Percentiles rank a stretch among this genome's conserved stretches.
Evolutionary conservation across 2,888 invertebrate genomes (phyloP).

Genomic region (Metalampra italica): DNA sequence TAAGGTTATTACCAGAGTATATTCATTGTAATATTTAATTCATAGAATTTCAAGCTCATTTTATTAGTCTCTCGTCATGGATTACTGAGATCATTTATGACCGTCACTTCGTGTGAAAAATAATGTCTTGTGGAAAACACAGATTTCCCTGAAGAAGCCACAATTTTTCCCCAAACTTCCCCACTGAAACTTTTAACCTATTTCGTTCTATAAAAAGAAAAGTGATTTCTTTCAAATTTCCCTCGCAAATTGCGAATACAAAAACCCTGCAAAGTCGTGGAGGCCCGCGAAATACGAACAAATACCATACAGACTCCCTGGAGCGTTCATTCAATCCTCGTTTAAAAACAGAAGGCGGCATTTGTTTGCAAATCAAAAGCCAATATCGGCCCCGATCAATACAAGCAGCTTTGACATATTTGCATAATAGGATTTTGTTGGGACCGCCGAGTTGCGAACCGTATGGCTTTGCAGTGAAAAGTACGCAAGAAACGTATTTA

Average conservation of each 20-base stretch:
- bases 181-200: too few species aligned
- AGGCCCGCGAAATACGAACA: neutral
- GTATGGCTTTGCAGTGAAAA: constrained; percentile 4
- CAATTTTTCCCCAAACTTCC: too few species aligned
- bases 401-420: constrained; percentile 66
- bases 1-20: too few species aligned
- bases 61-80: too few species aligned
- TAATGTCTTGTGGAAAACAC: too few species aligned
- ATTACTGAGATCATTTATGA: too few species aligned
- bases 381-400: constrained; percentile 68
- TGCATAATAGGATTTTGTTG: constrained; percentile 70
- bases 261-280: too few species aligned
- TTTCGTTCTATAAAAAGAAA: neutral
- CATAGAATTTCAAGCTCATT: too few species aligned
- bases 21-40: too few species aligned
- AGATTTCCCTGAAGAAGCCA: too few species aligned
- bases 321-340: constrained; percentile 33
- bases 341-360: constrained; percentile 61
- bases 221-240: neutral
- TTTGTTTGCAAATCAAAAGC: constrained; percentile 74
- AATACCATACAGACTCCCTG: neutral
- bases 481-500: constrained; percentile 6
- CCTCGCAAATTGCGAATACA: neutral
- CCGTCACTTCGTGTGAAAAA: too few species aligned
- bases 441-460: constrained; percentile 9